phyloP scores from a whole-genome alignment of 2,888 invertebrate genomes.

The Shargacucullia verbasci region DNA sequence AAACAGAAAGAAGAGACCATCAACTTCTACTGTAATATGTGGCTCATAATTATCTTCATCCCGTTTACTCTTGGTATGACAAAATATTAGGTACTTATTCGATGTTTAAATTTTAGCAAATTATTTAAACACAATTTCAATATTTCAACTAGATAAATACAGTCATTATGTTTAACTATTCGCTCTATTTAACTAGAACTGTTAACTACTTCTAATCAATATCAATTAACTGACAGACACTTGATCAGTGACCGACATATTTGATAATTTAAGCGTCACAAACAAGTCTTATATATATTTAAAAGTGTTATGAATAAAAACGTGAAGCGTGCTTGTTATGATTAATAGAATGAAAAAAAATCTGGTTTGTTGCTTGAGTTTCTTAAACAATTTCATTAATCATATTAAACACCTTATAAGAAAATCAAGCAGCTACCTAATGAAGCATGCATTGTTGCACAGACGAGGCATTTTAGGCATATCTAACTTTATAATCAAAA shows the following conservation, averaged over 20 bases:
- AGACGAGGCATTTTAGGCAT: slow-evolving; percentile 40
- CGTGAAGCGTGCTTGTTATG: slow-evolving; percentile 51
- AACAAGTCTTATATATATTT: slow-evolving; percentile 31
- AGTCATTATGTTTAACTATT: slow-evolving; percentile 34
- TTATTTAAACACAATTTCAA: slow-evolving; percentile 23
- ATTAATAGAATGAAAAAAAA: slow-evolving; percentile 37
- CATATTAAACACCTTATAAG: slow-evolving; percentile 20
- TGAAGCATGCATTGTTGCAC: slow-evolving; percentile 54
- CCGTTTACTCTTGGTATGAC: no score
- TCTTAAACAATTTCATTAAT: slow-evolving; percentile 10
- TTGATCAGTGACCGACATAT: slow-evolving; percentile 70
- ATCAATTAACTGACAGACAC: slow-evolving; percentile 58
- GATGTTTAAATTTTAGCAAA: slow-evolving; percentile 9
- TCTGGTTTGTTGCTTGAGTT: slow-evolving; percentile 33
- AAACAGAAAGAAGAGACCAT: slow-evolving; percentile 68
- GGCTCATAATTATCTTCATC: not conserved
- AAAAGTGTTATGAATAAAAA: slow-evolving; percentile 34
- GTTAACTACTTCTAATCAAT: slow-evolving; percentile 64
- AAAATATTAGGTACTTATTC: no score
- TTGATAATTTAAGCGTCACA: slow-evolving; percentile 56
- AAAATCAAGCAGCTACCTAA: slow-evolving; percentile 49
- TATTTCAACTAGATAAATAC: slow-evolving; percentile 41
- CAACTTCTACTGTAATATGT: slow-evolving; percentile 72
- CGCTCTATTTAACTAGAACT: slow-evolving; percentile 52
- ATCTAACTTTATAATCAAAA: slow-evolving; percentile 30